Conservation (phyloP, 2,113 vertebrate species). For the Pagrus major region DNA sequence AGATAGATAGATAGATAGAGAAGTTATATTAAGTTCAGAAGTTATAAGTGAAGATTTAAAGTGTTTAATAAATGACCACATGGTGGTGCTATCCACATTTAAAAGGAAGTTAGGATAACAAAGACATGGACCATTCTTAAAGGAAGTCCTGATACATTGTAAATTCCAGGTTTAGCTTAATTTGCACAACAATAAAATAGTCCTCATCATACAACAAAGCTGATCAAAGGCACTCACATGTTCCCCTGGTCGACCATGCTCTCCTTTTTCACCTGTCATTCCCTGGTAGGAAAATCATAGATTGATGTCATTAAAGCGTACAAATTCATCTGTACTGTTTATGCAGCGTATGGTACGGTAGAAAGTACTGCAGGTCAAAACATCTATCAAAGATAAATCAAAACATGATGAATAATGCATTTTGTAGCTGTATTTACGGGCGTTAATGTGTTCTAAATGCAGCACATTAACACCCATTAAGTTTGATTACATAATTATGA, state of each 20-base stretch:
- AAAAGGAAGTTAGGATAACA: not conserved
- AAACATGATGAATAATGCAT: constrained; percentile 2
- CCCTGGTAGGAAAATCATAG: constrained; percentile 74
- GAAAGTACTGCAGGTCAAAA: not conserved
- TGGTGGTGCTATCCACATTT: constrained; percentile 14
- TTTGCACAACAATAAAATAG: not conserved
- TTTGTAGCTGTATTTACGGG: not conserved
- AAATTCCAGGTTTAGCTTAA: not conserved
- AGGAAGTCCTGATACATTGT: not conserved
- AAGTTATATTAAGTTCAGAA: too few species aligned
- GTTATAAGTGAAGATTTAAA: not conserved
- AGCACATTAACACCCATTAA: not conserved
- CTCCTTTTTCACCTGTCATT: constrained; percentile 88
- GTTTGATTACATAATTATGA: not conserved
- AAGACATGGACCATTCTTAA: not conserved
- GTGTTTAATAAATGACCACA: constrained; percentile 29
- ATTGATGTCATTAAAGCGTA: not conserved
- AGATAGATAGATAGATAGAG: too few species aligned
- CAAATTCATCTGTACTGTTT: not conserved
- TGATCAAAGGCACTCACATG: constrained; percentile 82
- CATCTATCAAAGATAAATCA: constrained; percentile 9
- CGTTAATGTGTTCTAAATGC: constrained; percentile 8
- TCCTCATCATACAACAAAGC: not conserved
- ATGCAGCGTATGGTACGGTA: not conserved
- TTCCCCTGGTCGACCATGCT: constrained; percentile 86